A percentile compares a stretch with the other conserved stretches of the same genome.
Conservation (phyloP, 2,888 invertebrate genomes). For the Drosophila austrosaltans region DNA sequence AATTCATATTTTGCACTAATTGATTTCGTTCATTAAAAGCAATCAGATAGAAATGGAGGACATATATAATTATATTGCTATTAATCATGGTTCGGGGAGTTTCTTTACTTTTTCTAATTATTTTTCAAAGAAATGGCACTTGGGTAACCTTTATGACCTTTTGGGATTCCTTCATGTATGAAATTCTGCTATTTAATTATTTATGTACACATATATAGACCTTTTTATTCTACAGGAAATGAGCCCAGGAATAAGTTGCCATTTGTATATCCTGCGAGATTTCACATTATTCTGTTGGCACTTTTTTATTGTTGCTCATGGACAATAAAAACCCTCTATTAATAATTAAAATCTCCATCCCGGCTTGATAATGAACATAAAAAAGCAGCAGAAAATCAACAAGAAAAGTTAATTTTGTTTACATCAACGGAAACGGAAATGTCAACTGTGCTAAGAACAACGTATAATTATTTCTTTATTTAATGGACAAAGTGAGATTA, state of each 20-base stretch:
- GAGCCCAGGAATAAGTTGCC: background rate
- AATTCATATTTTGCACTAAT: conserved; percentile 23
- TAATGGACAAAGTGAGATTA: background rate
- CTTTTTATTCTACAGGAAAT: conserved; percentile 5
- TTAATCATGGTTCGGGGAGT: background rate
- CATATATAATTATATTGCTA: background rate
- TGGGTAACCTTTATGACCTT: conserved; percentile 4
- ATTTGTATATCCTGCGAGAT: conserved; percentile 9
- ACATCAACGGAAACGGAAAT: background rate
- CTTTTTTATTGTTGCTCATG: background rate
- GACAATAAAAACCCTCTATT: conserved; percentile 6
- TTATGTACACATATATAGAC: background rate
- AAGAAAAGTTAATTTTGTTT: background rate
- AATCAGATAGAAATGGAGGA: background rate
- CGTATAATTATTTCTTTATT: background rate
- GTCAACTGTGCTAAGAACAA: background rate
- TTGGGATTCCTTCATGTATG: background rate
- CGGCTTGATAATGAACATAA: conserved; percentile 9
- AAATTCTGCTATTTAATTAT: background rate
- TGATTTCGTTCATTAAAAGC: conserved; percentile 40
- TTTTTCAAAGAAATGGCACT: background rate
- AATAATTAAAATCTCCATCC: conserved; percentile 3
- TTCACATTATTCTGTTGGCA: conserved; percentile 4
- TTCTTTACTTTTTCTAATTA: background rate
- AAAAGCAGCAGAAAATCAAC: background rate